Percentiles rank a stretch among this genome's conserved stretches.
phyloP scores from a whole-genome alignment of 92 coral and sea anemone species.

The Blastomussa wellsi region DNA sequence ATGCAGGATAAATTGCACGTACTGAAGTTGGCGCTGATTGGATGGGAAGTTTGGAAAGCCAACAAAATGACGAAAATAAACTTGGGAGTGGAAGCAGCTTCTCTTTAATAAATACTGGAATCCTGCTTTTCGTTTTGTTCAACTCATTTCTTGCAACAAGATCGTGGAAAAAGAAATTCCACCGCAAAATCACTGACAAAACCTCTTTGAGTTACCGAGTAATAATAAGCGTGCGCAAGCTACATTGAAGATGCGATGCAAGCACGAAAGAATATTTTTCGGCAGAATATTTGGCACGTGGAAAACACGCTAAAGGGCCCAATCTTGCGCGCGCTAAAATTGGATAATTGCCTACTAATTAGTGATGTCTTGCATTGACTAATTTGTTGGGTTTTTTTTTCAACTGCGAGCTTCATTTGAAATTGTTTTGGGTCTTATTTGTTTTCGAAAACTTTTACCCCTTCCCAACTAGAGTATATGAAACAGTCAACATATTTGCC shows the following conservation, averaged over 20 bases:
- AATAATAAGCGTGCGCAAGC: not conserved
- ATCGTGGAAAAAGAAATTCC: not conserved
- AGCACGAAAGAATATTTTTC: not conserved
- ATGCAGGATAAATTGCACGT: not conserved
- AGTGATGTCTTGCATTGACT: not conserved
- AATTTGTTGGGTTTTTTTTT: not conserved
- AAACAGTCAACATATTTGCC: not conserved
- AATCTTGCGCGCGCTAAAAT: slow-evolving; percentile 1
- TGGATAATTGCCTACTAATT: not conserved
- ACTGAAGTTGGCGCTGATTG: not conserved
- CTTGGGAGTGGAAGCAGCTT: not conserved
- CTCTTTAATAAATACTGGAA: not conserved
- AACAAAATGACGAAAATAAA: not conserved
- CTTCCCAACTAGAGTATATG: not conserved
- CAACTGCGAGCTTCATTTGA: not conserved
- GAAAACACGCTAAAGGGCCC: not conserved
- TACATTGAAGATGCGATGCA: not conserved
- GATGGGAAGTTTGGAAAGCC: not conserved
- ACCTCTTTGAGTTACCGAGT: not conserved
- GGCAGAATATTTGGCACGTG: not conserved
- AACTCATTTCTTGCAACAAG: not conserved
- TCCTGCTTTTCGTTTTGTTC: not conserved
- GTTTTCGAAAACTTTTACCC: not conserved
- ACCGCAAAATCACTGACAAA: not conserved
- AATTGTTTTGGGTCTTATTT: not conserved